These are phyloP conservation scores for Apeira syringaria DNA, from an alignment of 2,888 invertebrate genomes.

Conservation along the genomic window DNA sequence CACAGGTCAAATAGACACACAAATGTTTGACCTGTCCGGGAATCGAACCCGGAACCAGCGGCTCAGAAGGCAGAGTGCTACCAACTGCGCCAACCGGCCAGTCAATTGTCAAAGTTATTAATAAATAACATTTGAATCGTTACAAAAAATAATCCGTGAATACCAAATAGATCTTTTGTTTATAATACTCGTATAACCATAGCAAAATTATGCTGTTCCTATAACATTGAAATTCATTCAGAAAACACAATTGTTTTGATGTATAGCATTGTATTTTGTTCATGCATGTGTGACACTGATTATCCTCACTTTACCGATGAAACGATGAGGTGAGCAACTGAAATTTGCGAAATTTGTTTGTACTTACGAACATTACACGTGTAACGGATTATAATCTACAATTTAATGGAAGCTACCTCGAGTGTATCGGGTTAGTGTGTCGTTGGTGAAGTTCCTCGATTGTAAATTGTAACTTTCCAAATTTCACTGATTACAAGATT, in stretches of 20 bases:
- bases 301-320: conserved; percentile 25
- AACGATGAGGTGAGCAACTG: conserved; percentile 20
- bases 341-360: conserved; percentile 4
- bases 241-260: conserved; percentile 9
- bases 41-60: too few relatives aligned
- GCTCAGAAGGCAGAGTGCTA: too few relatives aligned
- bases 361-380: too few relatives aligned
- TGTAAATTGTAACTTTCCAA: conserved; percentile 10
- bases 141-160: too few relatives aligned
- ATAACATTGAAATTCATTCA: conserved; percentile 2
- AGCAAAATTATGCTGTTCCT: too few relatives aligned
- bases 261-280: conserved; percentile 49
- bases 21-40: too few relatives aligned
- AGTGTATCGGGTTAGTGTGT: conserved; percentile 13
- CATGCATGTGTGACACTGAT: conserved; percentile 56
- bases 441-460: conserved; percentile 11
- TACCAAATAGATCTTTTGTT: too few relatives aligned
- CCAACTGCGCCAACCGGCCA: too few relatives aligned
- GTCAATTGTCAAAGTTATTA: too few relatives aligned
- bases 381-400: conserved; percentile 15
- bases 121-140: too few relatives aligned
- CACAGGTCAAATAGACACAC: too few relatives aligned
- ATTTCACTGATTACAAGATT: conserved; percentile 8
- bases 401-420: conserved; percentile 1
- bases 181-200: too few relatives aligned